Evolutionary conservation across 1,140 invertebrate species (phyloP), one percentile per base, ranked within the genome.

Genomic region (Caenorhabditis brenneri): DNA sequence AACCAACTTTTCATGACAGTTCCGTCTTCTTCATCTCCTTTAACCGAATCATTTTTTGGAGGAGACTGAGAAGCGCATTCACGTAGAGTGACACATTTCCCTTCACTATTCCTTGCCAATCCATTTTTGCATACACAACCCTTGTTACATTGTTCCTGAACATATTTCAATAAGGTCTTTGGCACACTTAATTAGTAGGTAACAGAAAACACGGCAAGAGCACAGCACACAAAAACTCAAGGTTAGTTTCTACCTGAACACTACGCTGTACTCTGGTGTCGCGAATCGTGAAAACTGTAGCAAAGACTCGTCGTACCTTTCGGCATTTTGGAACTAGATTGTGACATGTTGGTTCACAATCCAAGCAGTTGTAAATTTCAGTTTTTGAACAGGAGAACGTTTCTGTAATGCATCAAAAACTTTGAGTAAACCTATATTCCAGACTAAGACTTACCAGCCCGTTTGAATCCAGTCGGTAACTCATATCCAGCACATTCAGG

Each of bases 111-210:
- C 24, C 65, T 74, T 2, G 65, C 65, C 7, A 74, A n/a, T 46
- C 65, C 65, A 27, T 39, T 74, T 31, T 74, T 74, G n/a, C 65
- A 74, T 24, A 74, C 65, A 46, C 65, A 74, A 24, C 65, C 65
- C n/a, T 74, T 74, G 15, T 74, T 74, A n/a, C 65, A 74, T 74
- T 74, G 65, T 31, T 74, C 65, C 65, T 74, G 29, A 42, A 74
- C 22, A 16, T 19, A 4, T 51, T 51, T 42, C 39, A 6, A 42
- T 12, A 42, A 42, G 12, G 5, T 42, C 5, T 6, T 6, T 6
- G 12, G 39, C 12, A 12, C 39, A 42, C 39, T 42, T 12, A 42
- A 42, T 51, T 16, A 51, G n/a, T 16, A 51, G 49, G 15, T 55
- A 12, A 27, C 19, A 55, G 9, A 55, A 24, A 55, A 24, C 65